A percentile compares a stretch with the other conserved stretches of the same genome.
Conservation (phyloP, 2,888 invertebrate genomes). For the Lasius platythorax region DNA sequence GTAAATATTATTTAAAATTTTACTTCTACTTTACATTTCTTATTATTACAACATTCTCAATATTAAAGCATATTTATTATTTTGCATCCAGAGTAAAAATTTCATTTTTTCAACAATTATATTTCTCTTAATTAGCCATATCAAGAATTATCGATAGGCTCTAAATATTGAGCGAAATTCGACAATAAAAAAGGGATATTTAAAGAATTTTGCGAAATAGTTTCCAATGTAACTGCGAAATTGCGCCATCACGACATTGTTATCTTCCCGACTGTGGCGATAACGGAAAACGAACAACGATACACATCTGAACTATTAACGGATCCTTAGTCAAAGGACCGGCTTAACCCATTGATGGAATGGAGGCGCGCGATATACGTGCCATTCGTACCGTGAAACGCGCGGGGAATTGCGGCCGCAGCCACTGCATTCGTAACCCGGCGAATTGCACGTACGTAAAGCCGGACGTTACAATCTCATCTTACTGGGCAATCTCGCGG, state of each 20-base stretch:
- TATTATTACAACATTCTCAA: not conserved
- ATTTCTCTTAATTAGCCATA: not conserved
- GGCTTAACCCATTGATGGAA: conserved; percentile 60
- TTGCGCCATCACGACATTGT: conserved; percentile 53
- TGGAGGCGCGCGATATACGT: conserved; percentile 54
- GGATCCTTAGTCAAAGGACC: conserved; percentile 72
- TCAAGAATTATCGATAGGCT: not conserved
- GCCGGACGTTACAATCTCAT: conserved; percentile 66
- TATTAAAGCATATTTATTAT: not conserved
- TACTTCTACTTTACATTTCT: not conserved
- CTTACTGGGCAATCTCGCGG: conserved; percentile 66
- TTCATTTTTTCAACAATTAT: not conserved
- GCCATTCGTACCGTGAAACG: conserved; percentile 67
- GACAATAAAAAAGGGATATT: not conserved
- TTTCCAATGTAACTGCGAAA: not conserved
- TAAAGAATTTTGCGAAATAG: not conserved
- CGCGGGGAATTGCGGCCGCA: conserved; percentile 66
- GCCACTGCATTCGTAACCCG: conserved; percentile 55
- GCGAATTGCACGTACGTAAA: conserved; percentile 48
- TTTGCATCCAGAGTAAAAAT: not conserved
- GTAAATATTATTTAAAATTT: not conserved
- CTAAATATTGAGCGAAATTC: not conserved
- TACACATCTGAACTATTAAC: conserved; percentile 69
- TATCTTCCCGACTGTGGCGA: conserved; percentile 23
- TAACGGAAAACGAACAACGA: conserved; percentile 46